A percentile compares a stretch with the other conserved stretches of the same genome.
Evolutionary conservation across 2,888 invertebrate genomes (phyloP).

Genomic region (Ommatoiulus sabulosus): DNA sequence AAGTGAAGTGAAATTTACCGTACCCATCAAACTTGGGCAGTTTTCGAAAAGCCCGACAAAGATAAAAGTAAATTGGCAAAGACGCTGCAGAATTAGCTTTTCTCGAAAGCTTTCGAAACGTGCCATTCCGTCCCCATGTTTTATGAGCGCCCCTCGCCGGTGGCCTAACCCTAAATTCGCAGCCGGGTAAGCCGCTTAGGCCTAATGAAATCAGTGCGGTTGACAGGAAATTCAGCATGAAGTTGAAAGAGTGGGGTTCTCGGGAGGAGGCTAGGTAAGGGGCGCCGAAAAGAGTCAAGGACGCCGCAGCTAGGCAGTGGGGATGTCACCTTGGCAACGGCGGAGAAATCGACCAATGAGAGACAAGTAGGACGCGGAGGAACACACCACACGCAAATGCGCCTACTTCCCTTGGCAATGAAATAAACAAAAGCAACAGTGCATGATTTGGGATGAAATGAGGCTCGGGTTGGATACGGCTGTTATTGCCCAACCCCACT

Average conservation of each 20-base stretch:
- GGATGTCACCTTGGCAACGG: slow-evolving; percentile 1
- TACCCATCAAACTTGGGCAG: too few species aligned
- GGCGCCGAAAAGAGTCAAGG: neutral
- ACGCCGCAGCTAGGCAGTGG: neutral
- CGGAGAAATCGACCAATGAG: neutral
- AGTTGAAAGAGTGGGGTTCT: neutral
- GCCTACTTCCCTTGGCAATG: slow-evolving; percentile 34
- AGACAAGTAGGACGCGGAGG: slow-evolving; percentile 27
- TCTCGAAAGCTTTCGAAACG: too few species aligned
- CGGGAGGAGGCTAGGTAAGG: slow-evolving; percentile 1
- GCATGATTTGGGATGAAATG: neutral
- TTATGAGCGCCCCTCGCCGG: neutral
- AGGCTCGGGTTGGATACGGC: too few species aligned
- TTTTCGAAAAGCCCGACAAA: too few species aligned
- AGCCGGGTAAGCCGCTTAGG: neutral
- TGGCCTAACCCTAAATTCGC: neutral
- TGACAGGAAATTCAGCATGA: neutral
- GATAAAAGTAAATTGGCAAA: too few species aligned
- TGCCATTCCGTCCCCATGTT: too few species aligned
- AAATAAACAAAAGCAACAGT: neutral
- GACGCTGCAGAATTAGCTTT: too few species aligned
- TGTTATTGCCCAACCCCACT: too few species aligned
- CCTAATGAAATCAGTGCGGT: slow-evolving; percentile 9
- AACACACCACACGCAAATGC: neutral
- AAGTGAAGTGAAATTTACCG: too few species aligned